Evolutionary conservation across 37 sponge, comb jelly and placozoan species (phyloP), one percentile per base, ranked within the genome.

Genomic region (Geodia barretti): DNA sequence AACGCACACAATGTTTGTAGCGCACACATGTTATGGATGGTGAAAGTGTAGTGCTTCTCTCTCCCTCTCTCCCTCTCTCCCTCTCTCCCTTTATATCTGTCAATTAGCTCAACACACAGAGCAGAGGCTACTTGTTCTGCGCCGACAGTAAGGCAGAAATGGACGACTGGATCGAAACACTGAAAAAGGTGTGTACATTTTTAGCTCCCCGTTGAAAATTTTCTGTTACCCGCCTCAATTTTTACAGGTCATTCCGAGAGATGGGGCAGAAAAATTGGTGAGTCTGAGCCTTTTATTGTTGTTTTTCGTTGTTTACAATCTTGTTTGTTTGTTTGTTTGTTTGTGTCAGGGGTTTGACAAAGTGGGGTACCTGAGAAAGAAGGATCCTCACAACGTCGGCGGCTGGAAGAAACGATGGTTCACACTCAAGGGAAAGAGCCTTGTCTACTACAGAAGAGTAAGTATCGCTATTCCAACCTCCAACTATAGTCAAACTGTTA

Each of bases 401-500:
- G 90, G 74, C 25, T 93, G 91, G 91, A 86, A 85, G 80, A 86
- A 40, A 54, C 65, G 81, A 30, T 93, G 94, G 94, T 93, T 89
- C 74, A 90, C 94, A 14, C 75, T 89, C 37, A 86, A 86, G 39
- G 73, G 69, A 14, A 93, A 89, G 79, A 76, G 78, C 7, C 67
- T 92, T 60, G 58, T 54, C 20, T 92, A 58, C 35, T 87, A 84
- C 85, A 87, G 75, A 32, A 83, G 83, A 39, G 89, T 91, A 58
- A 83, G 84, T 75, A 9, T 30, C 26, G 2, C 21, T 38, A 33
- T n/a, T n/a, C n/a, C n/a, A n/a, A n/a, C n/a, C n/a, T n/a, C n/a
- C n/a, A n/a, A n/a, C n/a, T n/a, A n/a, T n/a, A n/a, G n/a, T n/a
- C n/a, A n/a, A n/a, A n/a, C n/a, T n/a, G n/a, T n/a, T n/a, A n/a